phyloP scores from a whole-genome alignment of 2,113 vertebrate species.

The Oncorhynchus tshawytscha region DNA sequence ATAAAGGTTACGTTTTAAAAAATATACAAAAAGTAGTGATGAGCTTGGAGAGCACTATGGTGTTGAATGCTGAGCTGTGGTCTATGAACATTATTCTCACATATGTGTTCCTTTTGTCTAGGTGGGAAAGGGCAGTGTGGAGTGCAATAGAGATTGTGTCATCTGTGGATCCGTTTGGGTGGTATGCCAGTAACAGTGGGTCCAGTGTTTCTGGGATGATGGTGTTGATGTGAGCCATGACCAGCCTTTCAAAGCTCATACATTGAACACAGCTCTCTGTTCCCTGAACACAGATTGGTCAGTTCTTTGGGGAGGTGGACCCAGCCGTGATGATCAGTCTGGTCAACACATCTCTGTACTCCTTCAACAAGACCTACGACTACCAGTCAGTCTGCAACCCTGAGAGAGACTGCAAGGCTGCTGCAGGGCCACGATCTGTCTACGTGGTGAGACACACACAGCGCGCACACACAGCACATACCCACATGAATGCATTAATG shows the following conservation, averaged over 20 bases:
- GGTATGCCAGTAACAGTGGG: no score
- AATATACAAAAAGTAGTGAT: no score
- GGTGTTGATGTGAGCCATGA: background rate
- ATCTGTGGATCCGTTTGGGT: no score
- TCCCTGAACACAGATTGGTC: conserved; percentile 67
- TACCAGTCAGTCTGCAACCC: conserved; percentile 96
- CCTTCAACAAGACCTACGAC: conserved; percentile 96
- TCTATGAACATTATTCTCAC: no score
- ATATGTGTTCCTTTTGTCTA: no score
- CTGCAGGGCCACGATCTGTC: conserved; percentile 85
- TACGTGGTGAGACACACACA: conserved; percentile 78
- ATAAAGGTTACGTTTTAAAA: no score
- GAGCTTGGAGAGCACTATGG: no score
- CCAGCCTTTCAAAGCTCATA: no score
- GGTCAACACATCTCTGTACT: conserved; percentile 88
- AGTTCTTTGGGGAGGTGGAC: conserved; percentile 97
- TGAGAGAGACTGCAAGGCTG: conserved; percentile 86
- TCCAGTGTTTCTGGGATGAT: background rate
- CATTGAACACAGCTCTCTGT: background rate
- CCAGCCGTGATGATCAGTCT: conserved; percentile 90
- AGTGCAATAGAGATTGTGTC: conserved; percentile 17
- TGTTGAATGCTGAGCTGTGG: no score
- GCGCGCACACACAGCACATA: background rate
- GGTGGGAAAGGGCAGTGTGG: no score
- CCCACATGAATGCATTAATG: background rate